phyloP scores from a whole-genome alignment of 2,113 vertebrate species.

The Galeopterus variegatus region DNA sequence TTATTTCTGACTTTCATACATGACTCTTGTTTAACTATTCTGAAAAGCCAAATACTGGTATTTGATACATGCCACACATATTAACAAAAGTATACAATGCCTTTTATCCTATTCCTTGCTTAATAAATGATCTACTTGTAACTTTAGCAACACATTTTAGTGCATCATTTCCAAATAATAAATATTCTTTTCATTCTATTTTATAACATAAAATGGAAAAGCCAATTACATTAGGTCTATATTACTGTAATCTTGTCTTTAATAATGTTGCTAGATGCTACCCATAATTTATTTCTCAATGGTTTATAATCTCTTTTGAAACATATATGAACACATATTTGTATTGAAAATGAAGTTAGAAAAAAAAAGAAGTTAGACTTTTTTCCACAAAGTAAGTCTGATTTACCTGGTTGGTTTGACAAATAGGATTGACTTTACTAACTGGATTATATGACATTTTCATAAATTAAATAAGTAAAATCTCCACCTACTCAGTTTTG shows the following conservation, averaged over 20 bases:
- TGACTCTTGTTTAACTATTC: neutral
- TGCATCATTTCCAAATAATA: slow-evolving; percentile 36
- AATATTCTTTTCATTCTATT: slow-evolving; percentile 53
- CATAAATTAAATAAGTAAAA: slow-evolving; percentile 57
- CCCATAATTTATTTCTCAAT: slow-evolving; percentile 45
- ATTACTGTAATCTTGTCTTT: slow-evolving; percentile 32
- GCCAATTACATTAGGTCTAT: neutral
- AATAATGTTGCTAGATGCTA: slow-evolving; percentile 21
- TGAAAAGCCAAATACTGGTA: slow-evolving; percentile 22
- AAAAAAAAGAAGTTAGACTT: neutral
- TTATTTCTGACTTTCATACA: slow-evolving; percentile 34
- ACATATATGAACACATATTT: slow-evolving; percentile 29
- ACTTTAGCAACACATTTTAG: slow-evolving; percentile 25
- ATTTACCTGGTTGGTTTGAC: slow-evolving; percentile 34
- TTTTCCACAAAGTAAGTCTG: slow-evolving; percentile 38
- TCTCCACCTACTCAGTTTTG: neutral
- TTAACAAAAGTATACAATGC: neutral
- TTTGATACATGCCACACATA: neutral
- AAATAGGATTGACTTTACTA: slow-evolving; percentile 44
- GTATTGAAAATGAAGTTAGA: slow-evolving; percentile 31
- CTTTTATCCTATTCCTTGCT: slow-evolving; percentile 18
- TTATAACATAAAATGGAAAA: slow-evolving; percentile 57
- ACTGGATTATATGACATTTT: neutral
- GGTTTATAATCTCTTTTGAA: slow-evolving; percentile 60
- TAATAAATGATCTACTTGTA: neutral